Base-by-base conservation (phyloP, 2,888 invertebrate genomes). In the Colletes collaris region DNA sequence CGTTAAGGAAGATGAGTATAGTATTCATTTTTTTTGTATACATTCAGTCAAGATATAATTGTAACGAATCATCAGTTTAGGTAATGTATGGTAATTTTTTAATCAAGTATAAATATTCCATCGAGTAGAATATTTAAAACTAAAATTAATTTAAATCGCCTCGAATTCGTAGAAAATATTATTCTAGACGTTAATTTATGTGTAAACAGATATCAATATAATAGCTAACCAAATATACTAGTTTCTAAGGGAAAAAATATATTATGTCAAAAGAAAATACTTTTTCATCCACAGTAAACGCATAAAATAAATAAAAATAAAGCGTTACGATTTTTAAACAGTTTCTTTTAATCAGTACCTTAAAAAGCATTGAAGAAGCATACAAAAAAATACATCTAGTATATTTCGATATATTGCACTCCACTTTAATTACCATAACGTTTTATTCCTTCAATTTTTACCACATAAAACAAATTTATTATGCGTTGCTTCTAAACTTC, bases 141-240 rank as follows among this genome's bases (percentile, higher is more conserved):
- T 50, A 53, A 46, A 35, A 52, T 35, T 55, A 16, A 50, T 68
- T 71, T 56, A 64, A 65, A 79, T 13, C 8, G 40, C 49, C 46
- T 52, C 46, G 27, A 74, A 53, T 68, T 68, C 40, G 49, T 73
- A 16, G 10, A 64, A 19, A 56, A 53, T 46, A 60, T 55, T 56
- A 52, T 50, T 27, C 27, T 27, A 67, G 13, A 69, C 13, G 50
- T 69, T 77, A 77, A 81, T 82, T 81, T 82, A 81, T 78, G 53
- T 75, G 49, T 64, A 73, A 73, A 76, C 73, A 70, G 62, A 73
- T 79, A 79, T 63, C 70, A 75, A 67, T 75, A 76, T 73, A 79
- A 77, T 81, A 68, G 79, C 84, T 89, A 89, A 89, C 87, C 87
- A 89, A 89, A 89, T 89, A 88, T 72, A 81, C 66, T 87, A 82